phyloP scores from a whole-genome alignment of 2,113 vertebrate species.

The Bagarius yarrelli region DNA sequence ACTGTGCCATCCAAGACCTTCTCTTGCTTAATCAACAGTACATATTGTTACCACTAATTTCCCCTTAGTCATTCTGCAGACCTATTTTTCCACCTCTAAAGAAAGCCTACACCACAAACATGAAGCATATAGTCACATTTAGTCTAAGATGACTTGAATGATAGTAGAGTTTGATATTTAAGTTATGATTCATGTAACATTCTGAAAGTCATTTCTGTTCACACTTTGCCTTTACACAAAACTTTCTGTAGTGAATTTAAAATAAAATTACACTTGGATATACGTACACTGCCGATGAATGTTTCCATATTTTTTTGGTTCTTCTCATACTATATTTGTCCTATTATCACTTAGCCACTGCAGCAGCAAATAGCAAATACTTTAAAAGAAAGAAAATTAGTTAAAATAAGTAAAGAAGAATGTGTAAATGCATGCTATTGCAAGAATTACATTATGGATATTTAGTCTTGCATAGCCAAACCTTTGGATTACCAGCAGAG shows the following conservation, averaged over 20 bases:
- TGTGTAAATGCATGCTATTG: conserved; percentile 45
- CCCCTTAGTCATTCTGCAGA: conserved; percentile 7
- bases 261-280: neutral
- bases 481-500: no score
- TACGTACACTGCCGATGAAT: neutral
- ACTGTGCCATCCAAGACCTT: conserved; percentile 4
- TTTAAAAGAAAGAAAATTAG: conserved; percentile 18
- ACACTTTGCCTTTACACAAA: neutral
- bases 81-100: neutral
- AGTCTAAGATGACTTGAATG: neutral
- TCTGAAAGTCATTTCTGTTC: conserved; percentile 2
- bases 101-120: neutral
- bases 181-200: neutral
- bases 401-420: neutral
- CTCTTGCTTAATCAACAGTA: neutral
- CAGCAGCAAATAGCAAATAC: neutral
- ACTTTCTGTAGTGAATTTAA: conserved; percentile 15
- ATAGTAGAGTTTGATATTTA: neutral
- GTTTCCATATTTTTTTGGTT: neutral
- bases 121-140: neutral
- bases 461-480: no score
- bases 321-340: neutral
- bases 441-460: no score
- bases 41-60: conserved; percentile 8
- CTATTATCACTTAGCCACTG: neutral